Evolutionary conservation across 1,140 invertebrate species (phyloP).

Genomic region (Calliphora vicina): DNA sequence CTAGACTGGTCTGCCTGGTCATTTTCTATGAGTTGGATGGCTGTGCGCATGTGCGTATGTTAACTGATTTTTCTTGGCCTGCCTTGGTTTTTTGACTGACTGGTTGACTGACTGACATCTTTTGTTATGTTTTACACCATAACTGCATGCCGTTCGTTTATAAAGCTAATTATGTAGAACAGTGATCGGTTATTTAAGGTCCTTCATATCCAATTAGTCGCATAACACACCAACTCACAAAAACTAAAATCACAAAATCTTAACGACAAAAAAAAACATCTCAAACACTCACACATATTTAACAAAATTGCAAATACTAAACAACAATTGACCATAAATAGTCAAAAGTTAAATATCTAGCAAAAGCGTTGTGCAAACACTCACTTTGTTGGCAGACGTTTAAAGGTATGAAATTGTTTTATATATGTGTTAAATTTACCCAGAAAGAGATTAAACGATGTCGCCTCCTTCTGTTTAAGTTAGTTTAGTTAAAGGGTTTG

Average conservation of each 20-base stretch:
- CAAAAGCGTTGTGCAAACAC: conserved; percentile 25
- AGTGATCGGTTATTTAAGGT: conserved; percentile 41
- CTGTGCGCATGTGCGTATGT: not conserved
- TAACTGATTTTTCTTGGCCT: not conserved
- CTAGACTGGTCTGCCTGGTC: not conserved
- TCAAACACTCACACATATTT: too few relatives aligned
- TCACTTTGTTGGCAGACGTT: not conserved
- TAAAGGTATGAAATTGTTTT: not conserved
- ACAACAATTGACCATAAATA: conserved; percentile 39
- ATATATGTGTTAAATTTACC: too few relatives aligned
- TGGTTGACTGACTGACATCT: conserved; percentile 13
- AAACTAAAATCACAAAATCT: conserved; percentile 26
- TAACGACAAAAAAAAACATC: not conserved
- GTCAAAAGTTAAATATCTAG: conserved; percentile 38
- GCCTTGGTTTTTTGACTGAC: not conserved
- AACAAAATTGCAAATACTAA: not conserved
- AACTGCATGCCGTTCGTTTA: conserved; percentile 33
- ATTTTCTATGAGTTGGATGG: too few relatives aligned
- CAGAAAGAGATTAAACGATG: too few relatives aligned
- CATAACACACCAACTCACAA: conserved; percentile 40
- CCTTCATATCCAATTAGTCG: conserved; percentile 41
- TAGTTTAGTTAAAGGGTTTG: too few relatives aligned
- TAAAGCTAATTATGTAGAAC: conserved; percentile 41
- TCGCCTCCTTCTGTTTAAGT: too few relatives aligned
- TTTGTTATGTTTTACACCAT: conserved; percentile 34